These are phyloP conservation scores for Apodemia duryi DNA, from an alignment of 2,888 invertebrate species.

Conservation along the genomic window DNA sequence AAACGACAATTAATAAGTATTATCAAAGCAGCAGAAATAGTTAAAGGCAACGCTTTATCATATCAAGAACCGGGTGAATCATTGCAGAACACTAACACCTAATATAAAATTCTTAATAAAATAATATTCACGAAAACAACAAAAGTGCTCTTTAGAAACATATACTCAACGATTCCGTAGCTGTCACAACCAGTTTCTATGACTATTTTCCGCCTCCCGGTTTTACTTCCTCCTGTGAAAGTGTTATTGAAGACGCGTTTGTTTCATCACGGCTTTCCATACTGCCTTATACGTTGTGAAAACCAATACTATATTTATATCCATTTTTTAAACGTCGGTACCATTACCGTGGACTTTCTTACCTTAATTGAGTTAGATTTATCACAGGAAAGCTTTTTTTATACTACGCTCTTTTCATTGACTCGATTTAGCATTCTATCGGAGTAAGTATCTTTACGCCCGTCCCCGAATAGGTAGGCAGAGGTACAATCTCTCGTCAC, in stretches of 20 bases:
- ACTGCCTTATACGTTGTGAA: neutral
- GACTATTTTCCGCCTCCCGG: neutral
- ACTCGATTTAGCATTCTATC: too few species aligned
- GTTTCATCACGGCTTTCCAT: constrained; percentile 2
- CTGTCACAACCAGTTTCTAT: neutral
- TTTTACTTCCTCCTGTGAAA: constrained; percentile 5
- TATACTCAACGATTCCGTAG: neutral
- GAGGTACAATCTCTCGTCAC: too few species aligned
- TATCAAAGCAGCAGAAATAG: too few species aligned
- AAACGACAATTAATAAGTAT: too few species aligned
- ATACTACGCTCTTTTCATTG: neutral
- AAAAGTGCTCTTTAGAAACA: too few species aligned
- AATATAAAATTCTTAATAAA: too few species aligned
- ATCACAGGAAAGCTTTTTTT: neutral
- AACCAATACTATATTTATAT: constrained; percentile 1
- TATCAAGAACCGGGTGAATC: too few species aligned
- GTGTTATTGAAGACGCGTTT: constrained; percentile 4
- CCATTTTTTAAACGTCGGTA: neutral
- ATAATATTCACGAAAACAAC: too few species aligned
- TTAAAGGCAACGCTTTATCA: too few species aligned
- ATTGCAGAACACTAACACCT: too few species aligned
- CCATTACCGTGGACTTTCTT: neutral
- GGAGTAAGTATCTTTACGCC: too few species aligned
- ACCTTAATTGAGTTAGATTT: neutral
- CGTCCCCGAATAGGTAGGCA: too few species aligned